These are phyloP conservation scores for Rhincodon typus DNA, from an alignment of 2,797 vertebrate genomes.

Conservation along the genomic window DNA sequence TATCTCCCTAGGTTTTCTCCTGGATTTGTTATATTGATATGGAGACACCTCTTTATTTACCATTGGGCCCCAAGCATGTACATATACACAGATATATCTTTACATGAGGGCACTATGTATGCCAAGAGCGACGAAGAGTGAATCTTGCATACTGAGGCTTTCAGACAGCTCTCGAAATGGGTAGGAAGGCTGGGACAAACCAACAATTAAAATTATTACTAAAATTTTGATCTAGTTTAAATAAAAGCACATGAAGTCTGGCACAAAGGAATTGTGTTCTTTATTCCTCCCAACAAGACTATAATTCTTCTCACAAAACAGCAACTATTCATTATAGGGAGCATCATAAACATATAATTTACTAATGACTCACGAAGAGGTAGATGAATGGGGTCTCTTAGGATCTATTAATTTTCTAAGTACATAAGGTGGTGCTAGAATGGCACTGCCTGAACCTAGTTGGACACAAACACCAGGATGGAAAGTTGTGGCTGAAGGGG, in stretches of 20 bases:
- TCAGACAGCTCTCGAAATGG: neutral
- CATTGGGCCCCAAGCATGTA: neutral
- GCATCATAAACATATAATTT: neutral
- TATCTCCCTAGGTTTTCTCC: neutral
- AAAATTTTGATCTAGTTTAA: neutral
- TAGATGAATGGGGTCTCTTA: neutral
- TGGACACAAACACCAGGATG: too few relatives aligned
- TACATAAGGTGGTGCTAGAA: neutral
- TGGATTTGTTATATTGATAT: neutral
- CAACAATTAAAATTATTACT: neutral
- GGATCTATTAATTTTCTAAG: neutral
- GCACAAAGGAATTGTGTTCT: neutral
- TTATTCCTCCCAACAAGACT: neutral
- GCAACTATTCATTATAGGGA: neutral
- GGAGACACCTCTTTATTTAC: neutral
- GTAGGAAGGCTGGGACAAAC: neutral
- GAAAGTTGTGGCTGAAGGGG: too few relatives aligned
- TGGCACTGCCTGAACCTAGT: neutral
- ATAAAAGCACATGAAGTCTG: neutral
- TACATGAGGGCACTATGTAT: too few relatives aligned
- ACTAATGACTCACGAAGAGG: neutral
- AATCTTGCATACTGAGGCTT: neutral
- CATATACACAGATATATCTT: too few relatives aligned
- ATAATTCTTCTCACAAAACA: neutral
- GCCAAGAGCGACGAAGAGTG: too few relatives aligned